Percentiles rank a stretch among this genome's conserved stretches.
phyloP scores from a whole-genome alignment of 2,888 invertebrate genomes.

The Drosophila gaucha region DNA sequence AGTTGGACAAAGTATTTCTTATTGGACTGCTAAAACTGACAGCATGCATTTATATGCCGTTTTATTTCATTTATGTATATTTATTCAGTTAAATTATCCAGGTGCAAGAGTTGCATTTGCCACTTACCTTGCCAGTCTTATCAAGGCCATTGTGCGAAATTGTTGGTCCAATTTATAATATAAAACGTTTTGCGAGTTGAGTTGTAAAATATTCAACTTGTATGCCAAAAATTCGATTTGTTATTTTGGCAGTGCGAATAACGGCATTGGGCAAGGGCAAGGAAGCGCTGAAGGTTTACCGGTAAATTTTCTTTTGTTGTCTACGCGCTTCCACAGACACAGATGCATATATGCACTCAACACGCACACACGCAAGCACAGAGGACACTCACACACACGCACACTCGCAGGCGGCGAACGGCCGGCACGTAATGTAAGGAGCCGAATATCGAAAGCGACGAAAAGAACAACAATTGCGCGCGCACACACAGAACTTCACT shows the following conservation, averaged over 20 bases:
- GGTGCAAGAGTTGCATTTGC: neutral
- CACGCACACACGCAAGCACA: slow-evolving; percentile 19
- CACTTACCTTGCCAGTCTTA: slow-evolving; percentile 82
- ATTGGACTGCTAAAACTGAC: neutral
- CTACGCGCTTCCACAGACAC: slow-evolving; percentile 40
- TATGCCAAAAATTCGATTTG: slow-evolving; percentile 46
- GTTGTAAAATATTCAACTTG: slow-evolving; percentile 50
- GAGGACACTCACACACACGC: slow-evolving; percentile 21
- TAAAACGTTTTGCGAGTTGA: slow-evolving; percentile 36
- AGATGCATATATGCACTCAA: slow-evolving; percentile 14
- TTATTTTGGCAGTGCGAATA: slow-evolving; percentile 77
- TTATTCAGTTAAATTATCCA: no score
- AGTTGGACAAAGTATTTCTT: no score
- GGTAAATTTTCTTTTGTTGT: slow-evolving; percentile 48
- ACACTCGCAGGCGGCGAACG: slow-evolving; percentile 35
- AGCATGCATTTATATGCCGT: no score
- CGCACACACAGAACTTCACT: slow-evolving; percentile 44
- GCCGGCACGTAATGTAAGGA: slow-evolving; percentile 48
- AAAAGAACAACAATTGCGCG: slow-evolving; percentile 53
- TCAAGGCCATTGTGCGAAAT: slow-evolving; percentile 73
- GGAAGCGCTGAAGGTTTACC: slow-evolving; percentile 46
- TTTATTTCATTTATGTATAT: neutral
- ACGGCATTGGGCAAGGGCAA: slow-evolving; percentile 57
- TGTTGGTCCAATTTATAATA: slow-evolving; percentile 32
- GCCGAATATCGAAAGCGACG: slow-evolving; percentile 33